A percentile compares a stretch with the other conserved stretches of the same genome.
Evolutionary conservation across 2,888 invertebrate genomes (phyloP).

Genomic region (Callosobruchus maculatus): DNA sequence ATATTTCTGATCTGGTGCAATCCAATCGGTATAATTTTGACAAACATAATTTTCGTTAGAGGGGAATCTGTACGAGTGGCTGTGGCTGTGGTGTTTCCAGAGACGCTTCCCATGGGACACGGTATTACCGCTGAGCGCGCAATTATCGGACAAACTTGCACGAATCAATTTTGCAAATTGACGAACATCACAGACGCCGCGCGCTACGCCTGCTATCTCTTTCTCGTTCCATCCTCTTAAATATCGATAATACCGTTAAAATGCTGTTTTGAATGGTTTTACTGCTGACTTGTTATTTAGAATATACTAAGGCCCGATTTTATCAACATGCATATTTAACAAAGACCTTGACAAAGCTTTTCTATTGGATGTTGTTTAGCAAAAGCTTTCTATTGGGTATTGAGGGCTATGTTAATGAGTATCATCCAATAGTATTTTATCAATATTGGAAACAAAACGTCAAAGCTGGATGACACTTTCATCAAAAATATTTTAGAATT

Average conservation of each 20-base stretch:
- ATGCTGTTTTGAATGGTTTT: no score
- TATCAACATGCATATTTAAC: no score
- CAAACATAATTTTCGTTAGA: conserved; percentile 48
- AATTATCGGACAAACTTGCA: conserved; percentile 49
- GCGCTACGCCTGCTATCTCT: neutral
- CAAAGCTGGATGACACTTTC: no score
- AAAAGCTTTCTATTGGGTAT: no score
- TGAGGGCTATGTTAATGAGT: no score
- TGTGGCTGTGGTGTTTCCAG: conserved; percentile 12
- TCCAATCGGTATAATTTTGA: conserved; percentile 31
- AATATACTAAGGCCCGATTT: no score
- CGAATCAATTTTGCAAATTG: conserved; percentile 47
- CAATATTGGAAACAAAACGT: no score
- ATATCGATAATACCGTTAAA: neutral
- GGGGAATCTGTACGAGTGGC: conserved; percentile 37
- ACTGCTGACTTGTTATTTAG: no score
- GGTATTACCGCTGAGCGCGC: conserved; percentile 47
- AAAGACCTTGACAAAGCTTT: no score
- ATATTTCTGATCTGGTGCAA: conserved; percentile 21
- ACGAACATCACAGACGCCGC: conserved; percentile 13
- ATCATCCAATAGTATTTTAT: no score
- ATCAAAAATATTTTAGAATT: no score
- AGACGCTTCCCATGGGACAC: conserved; percentile 23
- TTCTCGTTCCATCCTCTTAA: neutral
- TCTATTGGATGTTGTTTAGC: no score